Evolutionary conservation across 2,113 vertebrate species (phyloP), one percentile per base, ranked within the genome.

Genomic region (Periophthalmus modestus): DNA sequence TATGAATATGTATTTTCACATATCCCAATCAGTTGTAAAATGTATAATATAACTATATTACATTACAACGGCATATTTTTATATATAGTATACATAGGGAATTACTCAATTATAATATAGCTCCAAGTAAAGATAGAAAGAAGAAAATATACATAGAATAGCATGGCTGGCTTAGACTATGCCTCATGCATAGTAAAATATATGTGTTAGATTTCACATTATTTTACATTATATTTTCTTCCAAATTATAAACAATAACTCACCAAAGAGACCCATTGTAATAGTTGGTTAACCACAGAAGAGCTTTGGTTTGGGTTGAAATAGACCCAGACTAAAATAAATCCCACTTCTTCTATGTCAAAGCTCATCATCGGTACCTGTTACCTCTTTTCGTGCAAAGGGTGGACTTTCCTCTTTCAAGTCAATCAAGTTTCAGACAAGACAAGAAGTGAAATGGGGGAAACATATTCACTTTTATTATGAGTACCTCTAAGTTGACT

Each of bases 301-400:
- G 0, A 0, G 12, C 57, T n/a, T 36, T 3, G 15, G 19, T 15
- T 24, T 16, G 5, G 39, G 4, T 59, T 57, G 23, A 54, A n/a
- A 13, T 57, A 43, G 57, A 62, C 66, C 54, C 72, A 16, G 72
- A 80, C 79, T 55, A 71, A 69, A 63, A 67, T 18, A 77, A 77
- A 15, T 2, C 46, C 13, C 7, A 57, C 0, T n/a, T 75, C 0
- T n/a, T 75, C 39, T 54, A 6, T 14, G 14, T 39, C 47, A 43
- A 61, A 5, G 9, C 12, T 1, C 16, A 19, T 1, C 23, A 1
- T 61, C 7, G 33, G 24, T 59, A 48, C 5, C 18, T 28, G 2
- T 54, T 13, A 24, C 28, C 14, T n/a, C 11, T 80, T 72, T 69
- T 18, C 0, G 4, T 77, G 23, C 43, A 5, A 5, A 43, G 11